Conservation (phyloP, 1,140 invertebrate species). For the Euglossa dilemma region DNA sequence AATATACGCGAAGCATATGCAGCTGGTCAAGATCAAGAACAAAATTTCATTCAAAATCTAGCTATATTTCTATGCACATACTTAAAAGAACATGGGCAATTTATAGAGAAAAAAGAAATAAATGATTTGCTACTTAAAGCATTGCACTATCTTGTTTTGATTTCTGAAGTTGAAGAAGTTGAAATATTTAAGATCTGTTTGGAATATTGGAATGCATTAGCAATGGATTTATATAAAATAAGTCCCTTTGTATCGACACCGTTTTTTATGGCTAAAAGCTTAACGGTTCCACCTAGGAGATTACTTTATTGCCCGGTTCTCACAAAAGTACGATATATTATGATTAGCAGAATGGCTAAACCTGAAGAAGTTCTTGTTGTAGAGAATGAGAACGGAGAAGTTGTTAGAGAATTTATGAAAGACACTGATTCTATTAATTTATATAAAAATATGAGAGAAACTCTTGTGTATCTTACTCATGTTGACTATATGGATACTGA, state of each 20-base stretch:
- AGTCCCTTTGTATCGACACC: conserved; percentile 82
- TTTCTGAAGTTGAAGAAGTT: conserved; percentile 99
- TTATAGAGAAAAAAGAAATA: conserved; percentile 92
- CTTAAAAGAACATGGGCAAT: conserved; percentile 95
- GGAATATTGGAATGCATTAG: conserved; percentile 98
- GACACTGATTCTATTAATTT: conserved; percentile 99
- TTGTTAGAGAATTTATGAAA: conserved; percentile 99
- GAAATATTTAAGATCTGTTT: conserved; percentile 99
- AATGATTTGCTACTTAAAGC: conserved; percentile 90
- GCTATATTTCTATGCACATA: conserved; percentile 98
- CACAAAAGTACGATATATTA: conserved; percentile 97
- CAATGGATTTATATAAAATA: conserved; percentile 95
- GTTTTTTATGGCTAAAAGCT: conserved; percentile 79
- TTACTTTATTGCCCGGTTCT: conserved; percentile 91
- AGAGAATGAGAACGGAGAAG: conserved; percentile 99
- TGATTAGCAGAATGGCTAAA: conserved; percentile 99
- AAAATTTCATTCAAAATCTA: conserved; percentile 99
- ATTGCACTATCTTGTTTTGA: conserved; percentile 96
- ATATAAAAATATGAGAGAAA: conserved; percentile 99
- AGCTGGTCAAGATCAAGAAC: conserved; percentile 96
- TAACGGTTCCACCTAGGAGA: conserved; percentile 82
- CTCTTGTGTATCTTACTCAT: conserved; percentile 99
- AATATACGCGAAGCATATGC: conserved; percentile 97
- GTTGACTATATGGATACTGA: conserved; percentile 99
- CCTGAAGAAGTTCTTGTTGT: conserved; percentile 99